Base-by-base conservation (phyloP, 2,888 invertebrate species). In the Orchesella flavescens region DNA sequence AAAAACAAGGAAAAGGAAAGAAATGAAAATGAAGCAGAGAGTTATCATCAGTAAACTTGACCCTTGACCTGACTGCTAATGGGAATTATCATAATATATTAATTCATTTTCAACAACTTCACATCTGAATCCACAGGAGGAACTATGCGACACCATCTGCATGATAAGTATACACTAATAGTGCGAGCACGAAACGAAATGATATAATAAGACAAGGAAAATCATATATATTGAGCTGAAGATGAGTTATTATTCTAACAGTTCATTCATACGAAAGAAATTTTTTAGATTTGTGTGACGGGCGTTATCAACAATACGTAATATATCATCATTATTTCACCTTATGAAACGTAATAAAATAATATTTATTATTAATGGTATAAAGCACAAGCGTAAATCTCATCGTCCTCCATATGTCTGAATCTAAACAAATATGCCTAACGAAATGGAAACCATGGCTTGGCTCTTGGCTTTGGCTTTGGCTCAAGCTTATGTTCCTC, bases 21-120 rank as follows among this genome's bases (percentile, higher is more conserved):
- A 71, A 24, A 10, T 49, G 1, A 74, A 71, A 24, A 10, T 49
- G 1, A 74, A 46, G 15, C 49, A 49, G 61, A n/a, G 23, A 78
- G 69, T 69, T 68, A 53, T 71, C 72, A 72, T 61, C 78, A 72
- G 63, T 65, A 78, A 78, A 78, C 78, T 78, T 78, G 78, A 78
- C 61, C 78, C 59, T 43, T 78, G 78, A 65, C 71, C 65, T 63
- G 34, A 46, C 72, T 78, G 61, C 53, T 63, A 78, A 78, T 72
- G 43, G 53, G 53, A 78, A 71, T 78, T 72, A 78, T 65, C 72
- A 71, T 72, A 78, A 72, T 63, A 72, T 69, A 72, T 63, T 65
- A 65, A 72, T 71, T 78, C 78, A 46, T 61, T 69, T 59, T 78
- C 44, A 63, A 72, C 71, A 78, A 72, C 63, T 72, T 71, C 72